phyloP scores from a whole-genome alignment of 35 echinoderm and acorn worm species.

The Heliocidaris tuberculata region DNA sequence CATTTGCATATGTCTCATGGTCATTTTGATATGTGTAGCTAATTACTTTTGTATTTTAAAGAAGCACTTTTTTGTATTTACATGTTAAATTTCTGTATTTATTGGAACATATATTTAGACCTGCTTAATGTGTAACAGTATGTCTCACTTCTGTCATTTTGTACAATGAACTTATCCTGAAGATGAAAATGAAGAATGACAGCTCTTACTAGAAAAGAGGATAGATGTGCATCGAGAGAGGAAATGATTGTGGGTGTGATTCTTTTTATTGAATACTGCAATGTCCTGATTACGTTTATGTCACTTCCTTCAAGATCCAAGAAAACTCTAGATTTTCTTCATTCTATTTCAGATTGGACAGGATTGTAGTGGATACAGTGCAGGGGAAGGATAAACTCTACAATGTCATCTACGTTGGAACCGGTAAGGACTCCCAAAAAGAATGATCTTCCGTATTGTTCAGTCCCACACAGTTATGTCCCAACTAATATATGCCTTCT shows the following conservation, averaged over 20 bases:
- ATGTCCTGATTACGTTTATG: not conserved
- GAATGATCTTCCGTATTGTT: not conserved
- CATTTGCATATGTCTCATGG: too few relatives aligned
- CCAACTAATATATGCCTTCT: not conserved
- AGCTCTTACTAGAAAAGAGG: not conserved
- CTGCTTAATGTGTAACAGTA: not conserved
- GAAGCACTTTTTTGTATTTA: too few relatives aligned
- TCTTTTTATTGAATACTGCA: not conserved
- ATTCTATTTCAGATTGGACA: constrained; percentile 59
- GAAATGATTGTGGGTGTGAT: not conserved
- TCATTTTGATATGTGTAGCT: too few relatives aligned
- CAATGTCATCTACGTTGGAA: constrained; percentile 76
- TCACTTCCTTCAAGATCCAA: not conserved
- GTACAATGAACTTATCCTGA: not conserved
- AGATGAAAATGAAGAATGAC: not conserved
- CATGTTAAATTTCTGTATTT: too few relatives aligned
- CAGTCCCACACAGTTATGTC: not conserved
- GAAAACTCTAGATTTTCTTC: not conserved
- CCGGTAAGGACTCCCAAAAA: constrained; percentile 56
- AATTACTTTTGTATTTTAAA: too few relatives aligned
- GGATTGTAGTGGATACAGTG: constrained; percentile 69
- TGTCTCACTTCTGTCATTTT: not conserved
- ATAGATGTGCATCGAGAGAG: not conserved
- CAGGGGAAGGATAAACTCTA: constrained; percentile 53
- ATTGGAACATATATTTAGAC: not conserved